phyloP scores from a whole-genome alignment of 2,888 invertebrate species.

The Lottia gigantea region DNA sequence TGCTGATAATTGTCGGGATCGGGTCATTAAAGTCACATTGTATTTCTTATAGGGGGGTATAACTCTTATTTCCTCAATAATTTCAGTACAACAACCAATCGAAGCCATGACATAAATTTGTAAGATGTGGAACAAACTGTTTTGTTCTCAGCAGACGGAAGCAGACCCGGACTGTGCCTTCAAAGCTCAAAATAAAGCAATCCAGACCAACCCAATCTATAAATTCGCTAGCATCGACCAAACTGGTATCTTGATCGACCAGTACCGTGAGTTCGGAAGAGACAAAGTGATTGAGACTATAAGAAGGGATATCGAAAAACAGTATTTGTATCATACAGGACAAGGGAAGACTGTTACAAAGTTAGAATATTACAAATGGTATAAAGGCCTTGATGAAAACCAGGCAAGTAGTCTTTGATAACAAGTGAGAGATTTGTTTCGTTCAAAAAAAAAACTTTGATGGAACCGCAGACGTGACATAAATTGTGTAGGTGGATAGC shows the following conservation, averaged over 20 bases:
- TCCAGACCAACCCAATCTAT: conserved; percentile 61
- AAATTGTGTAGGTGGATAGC: no score
- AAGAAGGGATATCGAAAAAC: conserved; percentile 47
- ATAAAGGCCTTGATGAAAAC: conserved; percentile 79
- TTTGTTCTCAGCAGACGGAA: conserved; percentile 25
- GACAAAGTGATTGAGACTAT: conserved; percentile 53
- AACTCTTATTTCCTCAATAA: no score
- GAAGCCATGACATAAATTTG: not conserved
- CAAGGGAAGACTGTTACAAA: conserved; percentile 50
- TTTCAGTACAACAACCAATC: no score
- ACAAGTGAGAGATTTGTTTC: no score
- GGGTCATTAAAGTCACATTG: no score
- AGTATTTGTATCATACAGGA: conserved; percentile 58
- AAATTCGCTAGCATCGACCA: conserved; percentile 59
- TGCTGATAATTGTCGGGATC: no score
- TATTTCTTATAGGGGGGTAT: no score
- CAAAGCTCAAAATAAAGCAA: conserved; percentile 64
- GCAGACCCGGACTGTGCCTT: conserved; percentile 60
- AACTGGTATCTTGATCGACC: conserved; percentile 51
- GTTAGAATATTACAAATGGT: conserved; percentile 74
- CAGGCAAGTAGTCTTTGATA: conserved; percentile 45
- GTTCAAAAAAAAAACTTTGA: no score
- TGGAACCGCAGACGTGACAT: no score
- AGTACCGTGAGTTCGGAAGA: conserved; percentile 53
- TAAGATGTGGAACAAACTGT: conserved; percentile 40